Percentiles rank a stretch among this genome's conserved stretches.
phyloP scores from a whole-genome alignment of 2,113 vertebrate genomes.

The Mixornis gularis region DNA sequence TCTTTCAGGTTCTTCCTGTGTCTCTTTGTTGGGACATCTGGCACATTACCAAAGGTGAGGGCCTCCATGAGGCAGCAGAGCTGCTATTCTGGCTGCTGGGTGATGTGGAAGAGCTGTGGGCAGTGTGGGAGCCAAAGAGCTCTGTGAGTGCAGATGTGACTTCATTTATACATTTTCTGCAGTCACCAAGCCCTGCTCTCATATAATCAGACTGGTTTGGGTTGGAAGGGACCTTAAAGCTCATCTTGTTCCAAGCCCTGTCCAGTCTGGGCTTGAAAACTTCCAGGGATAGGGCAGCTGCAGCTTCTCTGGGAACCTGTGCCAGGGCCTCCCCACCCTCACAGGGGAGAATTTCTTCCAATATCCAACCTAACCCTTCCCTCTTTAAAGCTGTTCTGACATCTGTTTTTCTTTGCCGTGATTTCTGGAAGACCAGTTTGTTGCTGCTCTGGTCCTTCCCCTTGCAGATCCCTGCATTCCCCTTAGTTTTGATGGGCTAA shows the following conservation, averaged over 20 bases:
- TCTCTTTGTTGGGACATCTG: conserved; percentile 85
- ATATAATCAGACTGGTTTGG: neutral
- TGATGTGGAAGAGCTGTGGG: neutral
- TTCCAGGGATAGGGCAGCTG: neutral
- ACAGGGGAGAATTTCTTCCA: neutral
- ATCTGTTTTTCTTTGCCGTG: neutral
- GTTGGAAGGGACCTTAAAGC: neutral
- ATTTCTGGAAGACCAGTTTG: neutral
- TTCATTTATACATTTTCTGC: neutral
- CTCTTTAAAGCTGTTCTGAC: neutral
- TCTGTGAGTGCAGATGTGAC: neutral
- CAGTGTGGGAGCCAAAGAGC: neutral
- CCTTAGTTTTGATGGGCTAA: neutral
- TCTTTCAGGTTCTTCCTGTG: conserved; percentile 90
- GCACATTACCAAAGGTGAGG: conserved; percentile 85
- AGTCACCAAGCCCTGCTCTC: neutral
- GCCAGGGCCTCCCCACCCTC: neutral
- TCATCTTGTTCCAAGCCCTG: accelerated
- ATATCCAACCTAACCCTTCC: neutral
- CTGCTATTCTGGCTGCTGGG: neutral
- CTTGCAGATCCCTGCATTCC: neutral
- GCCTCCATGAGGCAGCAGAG: neutral
- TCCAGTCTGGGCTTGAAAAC: accelerated
- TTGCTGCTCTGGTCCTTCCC: neutral
- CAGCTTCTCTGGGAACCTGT: neutral